phyloP scores from a whole-genome alignment of 92 coral and sea anemone genomes.

The Parazoanthus atlanticus region DNA sequence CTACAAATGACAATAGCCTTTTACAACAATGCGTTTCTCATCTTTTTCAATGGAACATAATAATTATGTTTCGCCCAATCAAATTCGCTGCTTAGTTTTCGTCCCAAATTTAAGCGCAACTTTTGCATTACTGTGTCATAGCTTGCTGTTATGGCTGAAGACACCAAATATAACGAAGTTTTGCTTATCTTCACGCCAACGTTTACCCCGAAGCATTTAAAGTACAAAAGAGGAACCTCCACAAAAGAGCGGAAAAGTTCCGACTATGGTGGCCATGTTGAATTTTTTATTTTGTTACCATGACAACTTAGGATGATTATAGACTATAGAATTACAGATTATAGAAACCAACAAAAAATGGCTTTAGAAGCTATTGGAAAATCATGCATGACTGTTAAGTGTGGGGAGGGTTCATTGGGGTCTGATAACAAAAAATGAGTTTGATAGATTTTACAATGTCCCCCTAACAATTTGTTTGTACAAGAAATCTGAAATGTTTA shows the following conservation, averaged over 20 bases:
- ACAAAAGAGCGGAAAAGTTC: slow-evolving; percentile 6
- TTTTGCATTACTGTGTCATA: slow-evolving; percentile 23
- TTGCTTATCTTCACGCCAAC: slow-evolving; percentile 5
- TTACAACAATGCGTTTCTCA: slow-evolving; percentile 16
- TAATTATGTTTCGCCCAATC: too few species aligned
- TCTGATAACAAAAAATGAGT: too few species aligned
- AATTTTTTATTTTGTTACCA: too few species aligned
- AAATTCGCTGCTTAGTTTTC: too few species aligned
- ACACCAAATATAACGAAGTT: not conserved
- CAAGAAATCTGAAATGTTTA: not conserved
- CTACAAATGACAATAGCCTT: slow-evolving; percentile 23
- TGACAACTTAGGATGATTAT: too few species aligned
- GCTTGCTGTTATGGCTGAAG: slow-evolving; percentile 4
- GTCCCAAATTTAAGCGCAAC: slow-evolving; percentile 15
- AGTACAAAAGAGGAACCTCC: slow-evolving; percentile 6
- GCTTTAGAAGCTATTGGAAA: too few species aligned
- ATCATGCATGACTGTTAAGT: too few species aligned
- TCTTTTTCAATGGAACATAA: slow-evolving; percentile 10
- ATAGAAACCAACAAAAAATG: too few species aligned
- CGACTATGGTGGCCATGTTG: too few species aligned
- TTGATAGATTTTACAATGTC: too few species aligned
- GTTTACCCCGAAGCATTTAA: slow-evolving; percentile 10
- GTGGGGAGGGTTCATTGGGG: too few species aligned
- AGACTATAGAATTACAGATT: too few species aligned
- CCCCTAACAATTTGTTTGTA: not conserved